Percentiles rank a stretch among this genome's conserved stretches.
phyloP scores from a whole-genome alignment of 2,888 invertebrate species.

The Thereva nobilitata region DNA sequence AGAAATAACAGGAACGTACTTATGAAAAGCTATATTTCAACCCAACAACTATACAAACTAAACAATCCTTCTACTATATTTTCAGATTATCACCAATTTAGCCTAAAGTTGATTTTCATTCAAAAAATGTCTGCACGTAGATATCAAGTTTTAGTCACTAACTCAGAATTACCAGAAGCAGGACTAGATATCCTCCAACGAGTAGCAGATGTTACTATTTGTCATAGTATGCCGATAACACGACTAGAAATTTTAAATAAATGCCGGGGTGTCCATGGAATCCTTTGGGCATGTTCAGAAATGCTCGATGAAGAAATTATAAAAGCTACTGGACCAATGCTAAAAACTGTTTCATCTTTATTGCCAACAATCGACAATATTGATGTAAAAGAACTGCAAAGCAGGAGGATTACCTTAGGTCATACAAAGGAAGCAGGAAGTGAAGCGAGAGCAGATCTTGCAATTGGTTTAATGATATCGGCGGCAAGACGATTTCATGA shows the following conservation, averaged over 20 bases:
- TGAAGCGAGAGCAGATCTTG: conserved; percentile 75
- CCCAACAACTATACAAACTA: too few species aligned
- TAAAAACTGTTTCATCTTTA: conserved; percentile 76
- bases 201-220: conserved; percentile 44
- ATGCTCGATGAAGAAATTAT: conserved; percentile 38
- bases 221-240: conserved; percentile 34
- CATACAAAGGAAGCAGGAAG: conserved; percentile 73
- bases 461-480: conserved; percentile 71
- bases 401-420: conserved; percentile 69
- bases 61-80: too few species aligned
- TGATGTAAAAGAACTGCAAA: conserved; percentile 68
- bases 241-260: conserved; percentile 39
- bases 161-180: conserved; percentile 68
- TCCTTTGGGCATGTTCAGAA: conserved; percentile 39
- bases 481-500: conserved; percentile 74
- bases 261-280: conserved; percentile 41
- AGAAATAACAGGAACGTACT: too few species aligned
- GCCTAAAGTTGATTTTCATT: too few species aligned
- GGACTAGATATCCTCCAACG: conserved; percentile 68
- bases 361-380: conserved; percentile 82
- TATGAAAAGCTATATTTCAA: too few species aligned
- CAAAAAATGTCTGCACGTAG: too few species aligned
- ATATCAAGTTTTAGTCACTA: conserved; percentile 65
- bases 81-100: too few species aligned
- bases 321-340: conserved; percentile 58